Conservation (phyloP, 37 sponge, comb jelly and placozoan genomes). For the Axinella damicornis region DNA sequence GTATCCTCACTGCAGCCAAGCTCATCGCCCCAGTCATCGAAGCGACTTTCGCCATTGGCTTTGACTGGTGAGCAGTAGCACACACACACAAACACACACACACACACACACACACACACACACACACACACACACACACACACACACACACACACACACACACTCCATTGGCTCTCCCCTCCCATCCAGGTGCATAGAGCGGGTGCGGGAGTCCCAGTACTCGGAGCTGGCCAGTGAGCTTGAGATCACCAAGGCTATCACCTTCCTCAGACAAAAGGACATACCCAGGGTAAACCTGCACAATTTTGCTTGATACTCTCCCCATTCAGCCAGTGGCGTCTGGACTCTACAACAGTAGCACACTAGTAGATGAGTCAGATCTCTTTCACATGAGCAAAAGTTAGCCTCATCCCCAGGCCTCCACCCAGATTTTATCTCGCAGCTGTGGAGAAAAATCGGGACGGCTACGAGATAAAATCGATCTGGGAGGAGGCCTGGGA, state of each 20-base stretch:
- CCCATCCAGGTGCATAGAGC: constrained; percentile 85
- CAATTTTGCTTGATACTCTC: no score
- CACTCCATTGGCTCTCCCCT: no score
- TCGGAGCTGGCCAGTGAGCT: constrained; percentile 91
- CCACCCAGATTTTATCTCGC: no score
- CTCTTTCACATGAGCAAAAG: no score
- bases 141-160: background rate
- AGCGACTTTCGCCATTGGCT: constrained; percentile 87
- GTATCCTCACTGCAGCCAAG: constrained; percentile 94
- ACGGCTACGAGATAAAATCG: no score
- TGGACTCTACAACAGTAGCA: no score
- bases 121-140: background rate
- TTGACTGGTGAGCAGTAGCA: constrained; percentile 84
- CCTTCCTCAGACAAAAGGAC: constrained; percentile 90
- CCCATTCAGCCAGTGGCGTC: background rate
- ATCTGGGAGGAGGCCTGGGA: no score
- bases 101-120: background rate
- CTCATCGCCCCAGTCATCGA: constrained; percentile 95
- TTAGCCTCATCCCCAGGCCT: no score
- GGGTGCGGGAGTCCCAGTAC: constrained; percentile 83
- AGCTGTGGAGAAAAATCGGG: no score
- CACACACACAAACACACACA: background rate
- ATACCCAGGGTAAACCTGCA: constrained; percentile 72
- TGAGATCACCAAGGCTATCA: constrained; percentile 95
- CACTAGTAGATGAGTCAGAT: no score